Base-by-base conservation (phyloP, 2,113 vertebrate genomes). In the Pedetes capensis region DNA sequence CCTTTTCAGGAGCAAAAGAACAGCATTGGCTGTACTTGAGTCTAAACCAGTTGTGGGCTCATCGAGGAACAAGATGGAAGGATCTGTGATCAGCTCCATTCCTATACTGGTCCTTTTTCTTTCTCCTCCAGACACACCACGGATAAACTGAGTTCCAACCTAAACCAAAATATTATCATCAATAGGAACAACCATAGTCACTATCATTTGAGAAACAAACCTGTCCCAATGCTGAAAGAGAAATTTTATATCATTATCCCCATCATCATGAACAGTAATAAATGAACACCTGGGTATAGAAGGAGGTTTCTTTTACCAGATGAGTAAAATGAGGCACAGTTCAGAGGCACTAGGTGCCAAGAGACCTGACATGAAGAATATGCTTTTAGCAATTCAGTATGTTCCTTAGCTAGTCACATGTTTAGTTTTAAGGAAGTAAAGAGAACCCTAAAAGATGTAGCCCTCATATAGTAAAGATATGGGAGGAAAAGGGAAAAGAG, bases 21-120 rank as follows among this genome's bases (percentile, higher is more conserved):
- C 99, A 39, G 99, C 99, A 7, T 99, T 99, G 17, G 99, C 99
- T 1, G 99, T 99, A 97, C 99, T 99, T 11, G 99, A 98, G 55
- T 99, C 99, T n/a, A 99, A 97, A 3, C 99, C 99, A 0, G 99
- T 99, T 22, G 99, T 99, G 32, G 99, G 99, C 89, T 99, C 99
- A 87, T 99, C 99, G 98, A 99, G 97, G 96, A 99, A 99, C 47
- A 99, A 98, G 85, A 99, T 98, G 0, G 98, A 96, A 8, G 99
- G 99, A 92, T 99, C 99, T 0, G 98, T 99, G 91, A 99, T 99
- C 51, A 99, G 97, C 97, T 99, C 99, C 99, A 99, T 99, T 5
- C 99, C 99, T 18, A 99, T 99, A 96, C 94, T 99, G 16, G 99
- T 99, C 97, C 99, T 99, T 98, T 99, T 99, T 57, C 99, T 98